Evolutionary conservation across 2,113 vertebrate genomes (phyloP), one percentile per base, ranked within the genome.

Genomic region (Apistogramma diplotaenia): DNA sequence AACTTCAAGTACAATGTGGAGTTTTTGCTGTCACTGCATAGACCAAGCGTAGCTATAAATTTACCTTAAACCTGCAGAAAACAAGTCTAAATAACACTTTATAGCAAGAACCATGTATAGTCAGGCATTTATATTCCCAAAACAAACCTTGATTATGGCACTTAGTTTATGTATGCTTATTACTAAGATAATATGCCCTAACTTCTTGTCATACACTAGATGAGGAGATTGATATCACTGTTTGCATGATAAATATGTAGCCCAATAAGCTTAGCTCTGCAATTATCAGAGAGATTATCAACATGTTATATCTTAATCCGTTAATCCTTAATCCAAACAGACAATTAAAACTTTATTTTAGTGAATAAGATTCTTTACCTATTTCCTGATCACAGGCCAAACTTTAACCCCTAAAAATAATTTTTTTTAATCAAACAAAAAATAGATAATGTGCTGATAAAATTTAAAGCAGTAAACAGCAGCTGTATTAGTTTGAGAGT

Each of bases 1-100:
- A 76, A 76, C 78, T 73, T 87, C 74, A 25, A 78, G 81, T 83
- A 79, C 67, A 85, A 88, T 77, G 23, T 55, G 67, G 65, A 74
- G 25, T 72, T 62, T 58, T 72, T 11, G 76, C 57, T 80, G 76
- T 74, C 85, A 56, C 73, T 55, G 84, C 23, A 15, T 49, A 83
- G 74, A 89, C 79, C 55, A 59, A 88, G 85, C 21, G 60, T 8
- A 35, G 51, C 46, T 49, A 33, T 75, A 71, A 80, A 43, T 77
- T 33, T 77, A 60, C 29, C 33, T 82, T 49, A 74, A 29, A 43
- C 31, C 53, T 56, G 23, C 21, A 58, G 40, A 54, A 61, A 80
- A 56, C 21, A 54, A 56, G 60, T 40, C 61, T 57, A 62, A 57
- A 73, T 54, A 61, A 53, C 40, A 81, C 1, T 23, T 27, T 70